phyloP scores from a whole-genome alignment of 2,113 vertebrate genomes.

The Numenius arquata region DNA sequence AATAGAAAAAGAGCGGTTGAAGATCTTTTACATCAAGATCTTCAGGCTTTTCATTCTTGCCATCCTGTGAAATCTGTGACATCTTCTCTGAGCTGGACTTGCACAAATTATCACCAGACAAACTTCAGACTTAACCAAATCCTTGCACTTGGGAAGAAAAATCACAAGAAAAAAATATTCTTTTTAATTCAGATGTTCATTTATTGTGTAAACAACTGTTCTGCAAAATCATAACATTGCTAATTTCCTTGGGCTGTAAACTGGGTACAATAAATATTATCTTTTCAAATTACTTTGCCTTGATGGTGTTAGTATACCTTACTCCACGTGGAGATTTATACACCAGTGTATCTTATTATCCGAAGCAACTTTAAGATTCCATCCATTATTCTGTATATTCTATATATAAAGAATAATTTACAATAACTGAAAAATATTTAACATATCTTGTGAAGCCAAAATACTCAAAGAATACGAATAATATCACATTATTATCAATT shows the following conservation, averaged over 20 bases:
- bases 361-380: background rate
- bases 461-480: background rate
- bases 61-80: background rate
- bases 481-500: background rate
- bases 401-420: background rate
- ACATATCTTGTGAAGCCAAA: background rate
- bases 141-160: background rate
- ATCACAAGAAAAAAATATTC: background rate
- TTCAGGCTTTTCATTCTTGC: background rate
- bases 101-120: background rate
- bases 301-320: background rate
- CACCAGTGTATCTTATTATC: background rate
- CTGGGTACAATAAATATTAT: background rate
- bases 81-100: background rate
- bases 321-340: background rate
- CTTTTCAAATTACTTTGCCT: background rate
- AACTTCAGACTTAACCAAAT: background rate
- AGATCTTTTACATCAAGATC: background rate
- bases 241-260: background rate
- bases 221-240: background rate
- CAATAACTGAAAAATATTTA: background rate
- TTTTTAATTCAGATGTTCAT: background rate
- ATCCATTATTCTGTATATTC: background rate
- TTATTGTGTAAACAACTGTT: background rate
- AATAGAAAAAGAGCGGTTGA: background rate